A percentile compares a stretch with the other conserved stretches of the same genome.
These are phyloP conservation scores for Nycteola revayana DNA, from an alignment of 2,888 invertebrate genomes.

Conservation along the genomic window DNA sequence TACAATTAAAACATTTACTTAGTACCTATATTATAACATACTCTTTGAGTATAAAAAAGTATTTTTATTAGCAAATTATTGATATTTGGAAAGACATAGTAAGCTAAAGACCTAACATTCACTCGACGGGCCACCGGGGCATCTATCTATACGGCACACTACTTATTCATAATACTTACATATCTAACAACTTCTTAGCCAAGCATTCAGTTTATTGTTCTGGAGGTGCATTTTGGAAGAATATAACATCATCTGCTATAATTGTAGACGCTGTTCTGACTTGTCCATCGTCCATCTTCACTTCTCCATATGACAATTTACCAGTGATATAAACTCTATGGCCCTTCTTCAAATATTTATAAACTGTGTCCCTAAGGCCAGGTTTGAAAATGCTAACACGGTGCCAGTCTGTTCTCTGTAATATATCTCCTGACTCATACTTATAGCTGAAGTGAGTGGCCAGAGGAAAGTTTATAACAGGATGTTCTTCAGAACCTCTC, in stretches of 20 bases:
- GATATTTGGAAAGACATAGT: too few species aligned
- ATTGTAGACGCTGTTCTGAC: constrained; percentile 88
- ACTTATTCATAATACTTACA: too few species aligned
- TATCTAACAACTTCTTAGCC: too few species aligned
- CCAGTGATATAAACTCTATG: constrained; percentile 92
- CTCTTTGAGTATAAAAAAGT: too few species aligned
- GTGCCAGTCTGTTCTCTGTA: constrained; percentile 96
- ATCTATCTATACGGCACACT: too few species aligned
- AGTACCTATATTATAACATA: too few species aligned
- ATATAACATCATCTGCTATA: constrained; percentile 93
- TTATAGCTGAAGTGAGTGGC: constrained; percentile 95
- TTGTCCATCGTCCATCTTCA: constrained; percentile 89
- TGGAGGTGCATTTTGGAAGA: constrained; percentile 82
- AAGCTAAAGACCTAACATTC: too few species aligned
- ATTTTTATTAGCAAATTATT: too few species aligned
- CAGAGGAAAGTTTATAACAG: constrained; percentile 93
- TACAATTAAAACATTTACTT: too few species aligned
- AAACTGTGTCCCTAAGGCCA: constrained; percentile 88
- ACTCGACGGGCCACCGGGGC: too few species aligned
- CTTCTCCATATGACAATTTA: constrained; percentile 91
- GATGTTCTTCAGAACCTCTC: constrained; percentile 90
- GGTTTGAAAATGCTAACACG: constrained; percentile 93
- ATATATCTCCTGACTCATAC: constrained; percentile 88
- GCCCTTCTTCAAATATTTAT: constrained; percentile 92
- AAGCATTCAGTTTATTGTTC: constrained; percentile 29